phyloP scores from a whole-genome alignment of 2,113 vertebrate genomes.

The Syngnathoides biaculeatus region DNA sequence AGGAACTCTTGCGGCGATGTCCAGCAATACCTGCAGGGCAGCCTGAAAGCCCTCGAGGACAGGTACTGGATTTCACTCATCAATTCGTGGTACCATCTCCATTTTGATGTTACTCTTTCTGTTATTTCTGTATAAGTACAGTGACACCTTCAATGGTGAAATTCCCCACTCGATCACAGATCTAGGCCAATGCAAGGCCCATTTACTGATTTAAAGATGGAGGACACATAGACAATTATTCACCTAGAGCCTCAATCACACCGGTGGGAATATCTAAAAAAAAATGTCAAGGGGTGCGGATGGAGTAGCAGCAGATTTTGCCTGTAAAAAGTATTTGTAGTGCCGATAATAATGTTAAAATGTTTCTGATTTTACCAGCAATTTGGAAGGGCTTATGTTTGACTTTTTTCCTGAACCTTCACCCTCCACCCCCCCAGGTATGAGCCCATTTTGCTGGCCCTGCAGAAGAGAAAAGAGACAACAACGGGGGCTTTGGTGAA shows the following conservation, averaged over 20 bases:
- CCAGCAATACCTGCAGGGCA: conserved; percentile 81
- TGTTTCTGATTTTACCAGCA: neutral
- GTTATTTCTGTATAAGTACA: neutral
- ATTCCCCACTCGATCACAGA: no score
- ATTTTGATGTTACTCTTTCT: neutral
- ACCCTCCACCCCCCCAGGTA: conserved; percentile 61
- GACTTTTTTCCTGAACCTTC: neutral
- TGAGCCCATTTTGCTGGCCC: conserved; percentile 81
- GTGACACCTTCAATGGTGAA: no score
- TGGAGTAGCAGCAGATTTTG: no score
- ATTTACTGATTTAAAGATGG: no score
- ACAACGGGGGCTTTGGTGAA: conserved; percentile 73
- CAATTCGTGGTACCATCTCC: neutral
- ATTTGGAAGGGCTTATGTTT: neutral
- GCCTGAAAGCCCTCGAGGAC: conserved; percentile 80
- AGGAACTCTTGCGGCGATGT: conserved; percentile 78
- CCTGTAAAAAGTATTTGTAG: no score
- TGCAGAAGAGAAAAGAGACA: conserved; percentile 79
- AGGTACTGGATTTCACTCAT: conserved; percentile 46
- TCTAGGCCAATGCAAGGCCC: no score
- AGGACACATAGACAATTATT: no score
- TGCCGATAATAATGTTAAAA: no score
- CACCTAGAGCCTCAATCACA: no score
- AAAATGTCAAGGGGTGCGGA: no score
- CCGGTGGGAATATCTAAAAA: no score